Conservation (phyloP, 2,113 vertebrate species). For the Mobula hypostoma region DNA sequence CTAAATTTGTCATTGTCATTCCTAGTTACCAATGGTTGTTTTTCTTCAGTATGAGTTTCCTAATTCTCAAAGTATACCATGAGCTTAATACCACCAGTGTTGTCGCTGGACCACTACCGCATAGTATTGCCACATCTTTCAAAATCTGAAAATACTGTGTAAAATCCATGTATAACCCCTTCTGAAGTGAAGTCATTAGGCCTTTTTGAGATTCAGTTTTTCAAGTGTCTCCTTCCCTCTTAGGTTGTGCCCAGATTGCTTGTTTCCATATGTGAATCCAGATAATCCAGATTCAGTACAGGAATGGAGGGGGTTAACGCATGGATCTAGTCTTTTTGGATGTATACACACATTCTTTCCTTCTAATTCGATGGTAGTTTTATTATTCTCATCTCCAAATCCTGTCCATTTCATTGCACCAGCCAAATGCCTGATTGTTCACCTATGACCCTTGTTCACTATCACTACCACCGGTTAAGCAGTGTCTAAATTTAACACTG, state of each 20-base stretch:
- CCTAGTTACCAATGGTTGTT: neutral
- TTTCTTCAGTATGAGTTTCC: neutral
- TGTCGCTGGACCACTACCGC: neutral
- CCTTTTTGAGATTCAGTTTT: neutral
- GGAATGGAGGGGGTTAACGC: neutral
- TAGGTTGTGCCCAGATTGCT: neutral
- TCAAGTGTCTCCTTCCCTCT: neutral
- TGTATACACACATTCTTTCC: neutral
- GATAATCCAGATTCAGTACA: neutral
- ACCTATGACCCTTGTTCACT: too few relatives aligned
- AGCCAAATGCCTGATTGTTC: too few relatives aligned
- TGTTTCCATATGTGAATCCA: neutral
- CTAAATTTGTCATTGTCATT: neutral
- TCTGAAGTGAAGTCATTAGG: neutral
- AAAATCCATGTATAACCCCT: neutral
- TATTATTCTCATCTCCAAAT: neutral
- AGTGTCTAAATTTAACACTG: too few relatives aligned
- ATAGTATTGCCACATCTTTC: neutral
- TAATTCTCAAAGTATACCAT: neutral
- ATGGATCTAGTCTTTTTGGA: neutral
- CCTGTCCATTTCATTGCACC: too few relatives aligned
- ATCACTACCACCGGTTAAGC: too few relatives aligned
- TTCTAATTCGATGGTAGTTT: neutral
- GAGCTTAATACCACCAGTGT: neutral
- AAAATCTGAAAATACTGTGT: neutral